These are phyloP conservation scores for Neomonachus schauinslandi DNA, from an alignment of 2,113 vertebrate species.

Conservation along the genomic window DNA sequence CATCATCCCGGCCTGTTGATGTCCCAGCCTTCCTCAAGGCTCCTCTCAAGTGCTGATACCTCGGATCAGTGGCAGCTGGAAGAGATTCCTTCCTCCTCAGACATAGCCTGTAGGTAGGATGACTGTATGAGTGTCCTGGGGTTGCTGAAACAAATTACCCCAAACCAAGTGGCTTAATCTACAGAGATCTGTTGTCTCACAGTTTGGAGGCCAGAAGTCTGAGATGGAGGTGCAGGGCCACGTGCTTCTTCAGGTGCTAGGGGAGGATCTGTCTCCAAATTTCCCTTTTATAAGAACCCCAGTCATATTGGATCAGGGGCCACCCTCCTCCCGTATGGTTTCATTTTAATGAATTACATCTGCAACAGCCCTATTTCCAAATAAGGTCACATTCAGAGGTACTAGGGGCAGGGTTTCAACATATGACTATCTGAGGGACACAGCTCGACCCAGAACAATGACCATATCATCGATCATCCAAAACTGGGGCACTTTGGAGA, in stretches of 20 bases:
- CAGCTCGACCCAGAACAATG: background rate
- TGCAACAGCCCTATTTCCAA: background rate
- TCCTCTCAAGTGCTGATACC: too few species aligned
- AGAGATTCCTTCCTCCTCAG: background rate
- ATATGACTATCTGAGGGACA: background rate
- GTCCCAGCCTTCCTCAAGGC: background rate
- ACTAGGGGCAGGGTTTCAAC: background rate
- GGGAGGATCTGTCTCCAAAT: background rate
- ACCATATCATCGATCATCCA: fast-evolving
- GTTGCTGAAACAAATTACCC: fast-evolving
- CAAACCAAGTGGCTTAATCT: background rate
- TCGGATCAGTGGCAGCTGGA: background rate
- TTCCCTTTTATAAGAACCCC: background rate
- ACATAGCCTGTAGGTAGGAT: background rate
- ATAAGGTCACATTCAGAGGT: background rate
- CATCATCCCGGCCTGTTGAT: fast-evolving
- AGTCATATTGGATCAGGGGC: too few species aligned
- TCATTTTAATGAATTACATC: background rate
- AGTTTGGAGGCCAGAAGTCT: background rate
- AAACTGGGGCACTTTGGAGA: background rate
- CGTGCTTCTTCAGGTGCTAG: too few species aligned
- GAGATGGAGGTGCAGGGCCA: background rate
- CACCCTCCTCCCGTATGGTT: fast-evolving
- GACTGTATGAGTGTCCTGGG: fast-evolving
- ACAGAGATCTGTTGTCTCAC: fast-evolving